Evolutionary conservation across 2,888 invertebrate genomes (phyloP).

Genomic region (Thereva unica): DNA sequence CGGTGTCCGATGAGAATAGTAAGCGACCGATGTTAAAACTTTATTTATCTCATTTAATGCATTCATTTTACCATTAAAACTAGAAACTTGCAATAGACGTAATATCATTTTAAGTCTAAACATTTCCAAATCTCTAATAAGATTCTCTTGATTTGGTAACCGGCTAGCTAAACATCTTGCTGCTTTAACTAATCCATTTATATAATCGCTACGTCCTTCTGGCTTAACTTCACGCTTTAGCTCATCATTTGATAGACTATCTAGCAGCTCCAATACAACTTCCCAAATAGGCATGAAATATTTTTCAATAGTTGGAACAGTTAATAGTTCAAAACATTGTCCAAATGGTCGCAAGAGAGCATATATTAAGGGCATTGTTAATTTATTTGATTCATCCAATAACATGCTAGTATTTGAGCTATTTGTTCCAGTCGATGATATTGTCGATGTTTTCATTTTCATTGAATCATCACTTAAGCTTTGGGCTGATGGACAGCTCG

Average conservation of each 20-base stretch:
- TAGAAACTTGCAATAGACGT: conserved; percentile 89
- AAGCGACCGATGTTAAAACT: conserved; percentile 87
- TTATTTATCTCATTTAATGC: conserved; percentile 98
- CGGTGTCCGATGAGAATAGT: conserved; percentile 76
- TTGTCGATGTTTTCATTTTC: conserved; percentile 45
- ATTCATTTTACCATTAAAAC: conserved; percentile 99
- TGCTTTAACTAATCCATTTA: conserved; percentile 91
- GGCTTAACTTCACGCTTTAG: conserved; percentile 91
- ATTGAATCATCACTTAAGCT: conserved; percentile 43
- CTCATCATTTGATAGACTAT: conserved; percentile 93
- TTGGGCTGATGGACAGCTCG: conserved; percentile 40
- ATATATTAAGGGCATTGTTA: conserved; percentile 77
- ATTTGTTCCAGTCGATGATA: conserved; percentile 41
- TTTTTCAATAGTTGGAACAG: conserved; percentile 85
- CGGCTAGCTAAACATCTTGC: conserved; percentile 87
- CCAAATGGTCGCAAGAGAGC: conserved; percentile 89
- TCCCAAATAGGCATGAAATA: conserved; percentile 93
- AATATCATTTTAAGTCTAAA: conserved; percentile 96
- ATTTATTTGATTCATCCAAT: conserved; percentile 48
- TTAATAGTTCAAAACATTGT: conserved; percentile 87
- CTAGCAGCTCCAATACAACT: conserved; percentile 85
- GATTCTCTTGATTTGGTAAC: conserved; percentile 79
- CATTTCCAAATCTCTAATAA: conserved; percentile 79
- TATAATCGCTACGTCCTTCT: conserved; percentile 94
- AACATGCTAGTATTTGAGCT: conserved; percentile 42